These are phyloP conservation scores for Melanotus villosus DNA, from an alignment of 2,888 invertebrate species.

Conservation along the genomic window DNA sequence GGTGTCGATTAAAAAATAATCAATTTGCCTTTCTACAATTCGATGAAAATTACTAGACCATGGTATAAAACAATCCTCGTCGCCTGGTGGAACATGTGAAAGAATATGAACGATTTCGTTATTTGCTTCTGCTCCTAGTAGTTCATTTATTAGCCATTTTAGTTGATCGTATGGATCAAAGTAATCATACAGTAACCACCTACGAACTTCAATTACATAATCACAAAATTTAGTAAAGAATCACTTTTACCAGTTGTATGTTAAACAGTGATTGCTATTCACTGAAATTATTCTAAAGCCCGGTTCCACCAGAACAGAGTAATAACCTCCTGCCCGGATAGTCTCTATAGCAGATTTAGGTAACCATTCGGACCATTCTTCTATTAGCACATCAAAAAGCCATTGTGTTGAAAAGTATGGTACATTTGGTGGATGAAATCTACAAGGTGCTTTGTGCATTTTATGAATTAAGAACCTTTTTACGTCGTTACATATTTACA, in stretches of 20 bases:
- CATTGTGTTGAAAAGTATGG: conserved; percentile 74
- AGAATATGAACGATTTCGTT: conserved; percentile 73
- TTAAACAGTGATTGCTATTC: conserved; percentile 84
- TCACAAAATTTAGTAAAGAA: neutral
- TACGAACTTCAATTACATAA: conserved; percentile 30
- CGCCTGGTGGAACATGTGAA: conserved; percentile 63
- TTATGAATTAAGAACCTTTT: too few relatives aligned
- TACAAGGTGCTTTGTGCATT: conserved; percentile 58
- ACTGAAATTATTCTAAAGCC: conserved; percentile 81
- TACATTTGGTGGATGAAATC: conserved; percentile 74
- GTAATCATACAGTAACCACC: conserved; percentile 66
- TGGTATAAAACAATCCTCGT: conserved; percentile 74
- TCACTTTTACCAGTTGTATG: conserved; percentile 74
- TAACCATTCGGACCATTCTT: conserved; percentile 79
- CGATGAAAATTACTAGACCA: conserved; percentile 80
- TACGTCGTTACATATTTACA: conserved; percentile 81
- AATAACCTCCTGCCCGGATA: conserved; percentile 79
- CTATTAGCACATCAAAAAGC: conserved; percentile 80
- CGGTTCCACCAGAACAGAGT: conserved; percentile 74
- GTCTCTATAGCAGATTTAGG: conserved; percentile 73
- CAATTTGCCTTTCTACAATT: conserved; percentile 50
- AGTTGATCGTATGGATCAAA: conserved; percentile 82
- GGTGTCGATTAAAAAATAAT: neutral
- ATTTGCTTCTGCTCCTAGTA: conserved; percentile 80
- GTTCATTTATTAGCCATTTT: conserved; percentile 83